Conservation (phyloP, 2,888 invertebrate genomes). For the Electrophaes corylata region DNA sequence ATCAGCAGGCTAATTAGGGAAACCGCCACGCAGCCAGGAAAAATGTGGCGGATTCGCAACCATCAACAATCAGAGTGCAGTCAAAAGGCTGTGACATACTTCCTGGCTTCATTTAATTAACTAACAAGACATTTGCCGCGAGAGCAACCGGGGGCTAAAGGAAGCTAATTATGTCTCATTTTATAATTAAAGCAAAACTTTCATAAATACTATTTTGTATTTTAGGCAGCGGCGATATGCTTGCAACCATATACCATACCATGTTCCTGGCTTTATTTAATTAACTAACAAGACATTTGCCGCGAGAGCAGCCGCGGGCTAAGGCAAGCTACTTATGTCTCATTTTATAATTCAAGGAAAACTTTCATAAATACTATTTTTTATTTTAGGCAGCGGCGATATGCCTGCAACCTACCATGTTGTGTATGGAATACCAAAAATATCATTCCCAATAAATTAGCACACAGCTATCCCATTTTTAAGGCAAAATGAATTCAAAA, state of each 20-base stretch:
- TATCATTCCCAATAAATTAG: too few species aligned
- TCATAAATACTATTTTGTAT: too few species aligned
- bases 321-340: slow-evolving; percentile 9
- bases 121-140: slow-evolving; percentile 12
- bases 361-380: too few species aligned
- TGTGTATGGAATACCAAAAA: too few species aligned
- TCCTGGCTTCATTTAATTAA: slow-evolving; percentile 11
- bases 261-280: slow-evolving; percentile 15
- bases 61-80: slow-evolving; percentile 19
- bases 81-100: slow-evolving; percentile 20
- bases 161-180: slow-evolving; percentile 11
- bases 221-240: too few species aligned
- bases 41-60: slow-evolving; percentile 38
- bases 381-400: too few species aligned
- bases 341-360: neutral
- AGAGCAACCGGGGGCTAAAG: neutral
- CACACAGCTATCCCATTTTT: too few species aligned
- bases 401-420: too few species aligned
- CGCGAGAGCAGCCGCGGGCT: neutral
- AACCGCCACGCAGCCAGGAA: slow-evolving; percentile 34
- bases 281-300: slow-evolving; percentile 13
- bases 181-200: slow-evolving; percentile 2
- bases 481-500: too few species aligned
- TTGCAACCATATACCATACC: too few species aligned
- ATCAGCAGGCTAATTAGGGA: slow-evolving; percentile 38